Evolutionary conservation across 2,888 invertebrate genomes (phyloP), one percentile per base, ranked within the genome.

Genomic region (Eristalinus sepulchralis): DNA sequence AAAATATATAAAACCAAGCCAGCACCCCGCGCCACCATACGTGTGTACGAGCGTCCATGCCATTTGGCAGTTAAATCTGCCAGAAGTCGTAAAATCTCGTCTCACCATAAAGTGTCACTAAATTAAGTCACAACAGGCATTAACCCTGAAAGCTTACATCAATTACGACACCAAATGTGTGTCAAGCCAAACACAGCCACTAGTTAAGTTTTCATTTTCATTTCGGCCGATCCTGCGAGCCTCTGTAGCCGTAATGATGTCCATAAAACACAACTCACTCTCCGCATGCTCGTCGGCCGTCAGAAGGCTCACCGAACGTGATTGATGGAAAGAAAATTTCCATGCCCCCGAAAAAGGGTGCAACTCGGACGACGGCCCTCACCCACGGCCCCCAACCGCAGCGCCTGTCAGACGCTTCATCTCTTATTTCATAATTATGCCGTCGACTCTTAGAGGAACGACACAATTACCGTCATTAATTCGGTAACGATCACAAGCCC

Each of bases 381-480:
- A 36, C 36, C 36, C n/a, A n/a, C n/a, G n/a, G n/a, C n/a, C n/a
- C n/a, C n/a, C n/a, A 39, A 6, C 17, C n/a, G 17, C 47, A 57
- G 57, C 24, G 33, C 66, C 66, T 34, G 39, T 27, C 20, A 47
- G 24, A 39, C 71, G 33, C 73, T 63, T 66, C 24, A 47, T 57
- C 72, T 75, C 55, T 22, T 47, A 78, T 55, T 82, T 72, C 72
- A 83, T 78, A 77, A 83, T 83, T 67, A 82, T 76, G 27, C 68
- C 63, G 68, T 70, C 34, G 53, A 78, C 33, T 62, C 47, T 34
- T 59, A 68, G 27, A 67, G 59, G 31, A 72, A 68, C 68, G 76
- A 67, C 68, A 63, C 57, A 81, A 85, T 85, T 85, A 77, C 81
- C 85, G 68, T 81, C 77, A 81, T 85, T 85, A 85, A 85, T 81